A percentile compares a stretch with the other conserved stretches of the same genome.
Evolutionary conservation across 2,888 invertebrate genomes (phyloP).

Genomic region (Callinectes sapidus): DNA sequence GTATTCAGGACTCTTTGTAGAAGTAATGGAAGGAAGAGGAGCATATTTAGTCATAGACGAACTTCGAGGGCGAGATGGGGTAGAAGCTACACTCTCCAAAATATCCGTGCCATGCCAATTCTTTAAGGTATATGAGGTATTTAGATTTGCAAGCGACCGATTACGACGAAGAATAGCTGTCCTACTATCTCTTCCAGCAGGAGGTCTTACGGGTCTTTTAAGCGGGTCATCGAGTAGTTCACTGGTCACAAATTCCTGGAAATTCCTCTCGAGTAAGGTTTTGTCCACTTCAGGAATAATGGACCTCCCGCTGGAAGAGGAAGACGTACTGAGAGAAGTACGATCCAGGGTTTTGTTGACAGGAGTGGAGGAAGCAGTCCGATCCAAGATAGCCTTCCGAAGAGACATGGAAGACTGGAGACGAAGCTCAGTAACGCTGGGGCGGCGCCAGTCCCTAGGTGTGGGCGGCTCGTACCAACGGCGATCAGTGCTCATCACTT

Average conservation of each 20-base stretch:
- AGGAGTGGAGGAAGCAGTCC: neutral
- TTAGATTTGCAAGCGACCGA: constrained; percentile 13
- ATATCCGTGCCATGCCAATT: neutral
- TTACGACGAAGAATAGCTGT: neutral
- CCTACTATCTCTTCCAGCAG: neutral
- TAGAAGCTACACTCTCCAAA: neutral
- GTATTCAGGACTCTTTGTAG: neutral
- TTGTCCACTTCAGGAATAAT: neutral
- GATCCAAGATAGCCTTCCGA: constrained; percentile 47
- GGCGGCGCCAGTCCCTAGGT: constrained; percentile 54
- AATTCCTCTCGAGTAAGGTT: neutral
- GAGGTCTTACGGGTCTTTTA: neutral
- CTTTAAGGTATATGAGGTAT: constrained; percentile 2
- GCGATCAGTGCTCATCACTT: constrained; percentile 53
- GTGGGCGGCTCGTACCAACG: constrained; percentile 59
- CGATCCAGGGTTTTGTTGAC: constrained; percentile 9
- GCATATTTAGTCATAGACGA: constrained; percentile 57
- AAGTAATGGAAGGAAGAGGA: constrained; percentile 59
- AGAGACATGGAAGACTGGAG: constrained; percentile 50
- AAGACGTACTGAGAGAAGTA: neutral
- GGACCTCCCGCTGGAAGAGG: constrained; percentile 9
- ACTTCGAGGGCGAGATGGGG: constrained; percentile 48
- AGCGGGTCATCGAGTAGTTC: neutral
- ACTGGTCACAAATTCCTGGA: neutral
- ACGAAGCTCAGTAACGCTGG: constrained; percentile 36